Evolutionary conservation across 2,113 vertebrate species (phyloP), one percentile per base, ranked within the genome.

Genomic region (Mesembrinibis cayennensis): DNA sequence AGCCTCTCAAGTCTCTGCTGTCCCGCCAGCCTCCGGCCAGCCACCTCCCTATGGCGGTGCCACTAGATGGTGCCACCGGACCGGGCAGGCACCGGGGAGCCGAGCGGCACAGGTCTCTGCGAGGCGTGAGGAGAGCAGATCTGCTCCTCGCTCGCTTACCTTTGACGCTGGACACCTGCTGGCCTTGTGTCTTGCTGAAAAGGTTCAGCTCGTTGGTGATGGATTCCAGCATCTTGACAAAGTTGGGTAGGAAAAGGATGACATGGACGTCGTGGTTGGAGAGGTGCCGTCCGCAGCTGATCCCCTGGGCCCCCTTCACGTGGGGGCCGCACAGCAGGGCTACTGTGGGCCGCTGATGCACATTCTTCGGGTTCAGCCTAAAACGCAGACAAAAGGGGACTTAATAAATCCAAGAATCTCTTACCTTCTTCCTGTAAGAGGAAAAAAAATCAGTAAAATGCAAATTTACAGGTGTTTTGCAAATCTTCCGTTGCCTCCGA

Each of bases 221-320:
- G 7, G 99, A 98, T 83, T 99, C 99, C 40, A 99, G 98, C 99
- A 99, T 99, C 98, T 99, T 99, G 85, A 99, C 99, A 56, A 99
- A 99, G 95, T 99, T 99, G 65, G 99, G 99, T 32, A 99, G 98
- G 96, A 99, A 99, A 65, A 99, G 98, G 92, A 99, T 98, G 79
- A 99, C 98, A 13, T 99, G 99, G 21, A 99, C 99, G 7, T 99
- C 99, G 1, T 99, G 99, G 97, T 99, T 99, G 97, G 99, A 99
- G 79, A 99, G 98, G 95, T 99, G 99, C 20, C 99, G 98, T 2
- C 99, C 99, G 3, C 99, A 99, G 97, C 99, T 99, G 97, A 99
- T 99, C 21, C 99, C 99, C 97, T 99, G 99, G n/a, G 99, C 99
- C 16, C 99, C 99, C 93, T 99, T 99, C 74, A 99, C 98, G 1